Conservation (phyloP, 2,888 invertebrate species). For the Petrophora chlorosata region DNA sequence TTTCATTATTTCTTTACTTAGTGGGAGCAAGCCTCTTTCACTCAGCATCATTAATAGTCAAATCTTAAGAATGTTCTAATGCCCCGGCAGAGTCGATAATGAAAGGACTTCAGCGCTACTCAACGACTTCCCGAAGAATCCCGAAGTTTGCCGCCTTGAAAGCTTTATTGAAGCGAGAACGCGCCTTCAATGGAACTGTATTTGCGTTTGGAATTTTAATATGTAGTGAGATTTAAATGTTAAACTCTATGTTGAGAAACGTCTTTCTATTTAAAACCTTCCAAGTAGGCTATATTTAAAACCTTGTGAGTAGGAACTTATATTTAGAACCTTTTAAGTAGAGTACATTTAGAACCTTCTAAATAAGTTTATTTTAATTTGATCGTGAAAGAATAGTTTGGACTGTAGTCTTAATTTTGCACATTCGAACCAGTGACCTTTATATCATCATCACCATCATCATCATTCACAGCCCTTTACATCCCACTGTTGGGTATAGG, state of each 20-base stretch:
- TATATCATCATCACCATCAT: too few relatives aligned
- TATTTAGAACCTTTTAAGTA: too few relatives aligned
- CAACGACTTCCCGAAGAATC: constrained; percentile 18
- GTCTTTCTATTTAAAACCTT: too few relatives aligned
- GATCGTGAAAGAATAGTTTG: too few relatives aligned
- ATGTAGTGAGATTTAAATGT: constrained; percentile 9
- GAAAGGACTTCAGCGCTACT: constrained; percentile 12
- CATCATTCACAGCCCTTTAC: too few relatives aligned
- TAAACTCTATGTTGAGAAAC: background rate
- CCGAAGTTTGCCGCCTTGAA: constrained; percentile 16
- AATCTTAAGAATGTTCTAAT: constrained; percentile 8
- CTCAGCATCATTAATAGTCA: background rate
- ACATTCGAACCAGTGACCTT: too few relatives aligned
- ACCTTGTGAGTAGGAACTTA: too few relatives aligned
- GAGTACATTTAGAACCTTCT: too few relatives aligned
- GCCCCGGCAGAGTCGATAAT: constrained; percentile 5
- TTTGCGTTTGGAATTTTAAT: constrained; percentile 24
- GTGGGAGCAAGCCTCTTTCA: background rate
- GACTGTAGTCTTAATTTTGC: too few relatives aligned
- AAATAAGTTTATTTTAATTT: too few relatives aligned
- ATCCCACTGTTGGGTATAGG: too few relatives aligned
- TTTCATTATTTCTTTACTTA: background rate
- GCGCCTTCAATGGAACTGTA: constrained; percentile 15
- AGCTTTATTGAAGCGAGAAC: constrained; percentile 12
- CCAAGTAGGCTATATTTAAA: too few relatives aligned